Conservation (phyloP, 2,888 invertebrate species). For the Drosophila quinaria region DNA sequence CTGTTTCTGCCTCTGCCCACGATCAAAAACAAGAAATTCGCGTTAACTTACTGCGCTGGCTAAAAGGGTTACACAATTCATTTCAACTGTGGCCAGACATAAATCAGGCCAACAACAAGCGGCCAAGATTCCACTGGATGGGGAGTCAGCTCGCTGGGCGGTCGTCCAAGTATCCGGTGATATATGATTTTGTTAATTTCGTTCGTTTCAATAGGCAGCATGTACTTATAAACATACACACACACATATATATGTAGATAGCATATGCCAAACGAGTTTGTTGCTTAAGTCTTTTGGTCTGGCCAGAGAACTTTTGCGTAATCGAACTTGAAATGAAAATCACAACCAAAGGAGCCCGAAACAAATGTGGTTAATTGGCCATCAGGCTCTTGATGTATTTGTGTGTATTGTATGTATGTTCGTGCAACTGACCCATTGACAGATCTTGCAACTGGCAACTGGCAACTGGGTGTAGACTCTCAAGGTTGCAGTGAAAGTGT, state of each 20-base stretch:
- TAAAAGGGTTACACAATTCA: slow-evolving; percentile 78
- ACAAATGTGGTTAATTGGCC: slow-evolving; percentile 76
- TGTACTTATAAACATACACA: background rate
- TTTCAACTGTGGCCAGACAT: slow-evolving; percentile 81
- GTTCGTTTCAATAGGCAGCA: slow-evolving; percentile 64
- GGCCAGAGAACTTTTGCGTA: slow-evolving; percentile 69
- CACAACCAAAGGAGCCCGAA: slow-evolving; percentile 34
- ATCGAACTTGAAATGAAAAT: slow-evolving; percentile 66
- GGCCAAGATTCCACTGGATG: slow-evolving; percentile 31
- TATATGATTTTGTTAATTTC: slow-evolving; percentile 79
- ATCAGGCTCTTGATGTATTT: slow-evolving; percentile 29
- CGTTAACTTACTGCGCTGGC: slow-evolving; percentile 59
- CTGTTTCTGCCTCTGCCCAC: slow-evolving; percentile 76
- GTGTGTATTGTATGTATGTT: background rate
- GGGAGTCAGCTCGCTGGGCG: slow-evolving; percentile 66
- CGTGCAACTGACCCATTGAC: slow-evolving; percentile 29
- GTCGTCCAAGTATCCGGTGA: slow-evolving; percentile 69
- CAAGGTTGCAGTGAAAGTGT: slow-evolving; percentile 82
- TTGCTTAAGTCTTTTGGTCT: slow-evolving; percentile 67
- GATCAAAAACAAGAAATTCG: slow-evolving; percentile 77
- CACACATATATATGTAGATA: slow-evolving; percentile 2
- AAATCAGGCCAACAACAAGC: slow-evolving; percentile 79
- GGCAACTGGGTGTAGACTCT: slow-evolving; percentile 35
- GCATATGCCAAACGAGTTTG: slow-evolving; percentile 61
- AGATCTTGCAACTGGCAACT: slow-evolving; percentile 24